Conservation (phyloP, 2,888 invertebrate species). For the Caradrina clavipalpis region DNA sequence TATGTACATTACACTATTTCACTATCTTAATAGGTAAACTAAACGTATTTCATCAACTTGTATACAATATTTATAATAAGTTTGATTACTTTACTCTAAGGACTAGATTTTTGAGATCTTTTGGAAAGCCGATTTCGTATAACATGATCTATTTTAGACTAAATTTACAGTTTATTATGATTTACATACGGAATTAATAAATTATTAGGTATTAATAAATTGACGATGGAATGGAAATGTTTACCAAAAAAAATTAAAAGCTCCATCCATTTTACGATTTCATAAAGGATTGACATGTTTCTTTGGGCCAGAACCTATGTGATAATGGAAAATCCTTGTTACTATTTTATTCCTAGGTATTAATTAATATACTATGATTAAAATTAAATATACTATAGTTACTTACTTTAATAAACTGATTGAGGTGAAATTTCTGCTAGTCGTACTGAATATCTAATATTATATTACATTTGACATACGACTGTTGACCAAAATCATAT, state of each 20-base stretch:
- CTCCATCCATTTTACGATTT: not conserved
- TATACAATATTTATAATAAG: slow-evolving; percentile 31
- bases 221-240: slow-evolving; percentile 28
- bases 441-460: slow-evolving; percentile 27
- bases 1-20: not conserved
- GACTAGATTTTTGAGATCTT: slow-evolving; percentile 82
- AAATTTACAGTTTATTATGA: slow-evolving; percentile 12
- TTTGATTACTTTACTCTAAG: slow-evolving; percentile 41
- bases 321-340: slow-evolving; percentile 23
- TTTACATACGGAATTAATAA: not conserved
- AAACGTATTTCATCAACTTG: slow-evolving; percentile 32
- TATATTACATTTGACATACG: slow-evolving; percentile 35
- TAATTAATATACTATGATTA: slow-evolving; percentile 2
- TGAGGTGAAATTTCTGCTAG: slow-evolving; percentile 19
- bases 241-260: slow-evolving; percentile 1
- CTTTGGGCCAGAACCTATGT: not conserved
- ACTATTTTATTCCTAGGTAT: not conserved
- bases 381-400: too few species aligned
- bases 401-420: slow-evolving; percentile 13
- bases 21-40: slow-evolving; percentile 20
- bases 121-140: slow-evolving; percentile 78
- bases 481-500: slow-evolving; percentile 55
- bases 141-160: slow-evolving; percentile 34
- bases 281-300: not conserved
- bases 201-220: slow-evolving; percentile 22